phyloP scores from a whole-genome alignment of 2,797 vertebrate genomes.

The Urophycis tenuis region DNA sequence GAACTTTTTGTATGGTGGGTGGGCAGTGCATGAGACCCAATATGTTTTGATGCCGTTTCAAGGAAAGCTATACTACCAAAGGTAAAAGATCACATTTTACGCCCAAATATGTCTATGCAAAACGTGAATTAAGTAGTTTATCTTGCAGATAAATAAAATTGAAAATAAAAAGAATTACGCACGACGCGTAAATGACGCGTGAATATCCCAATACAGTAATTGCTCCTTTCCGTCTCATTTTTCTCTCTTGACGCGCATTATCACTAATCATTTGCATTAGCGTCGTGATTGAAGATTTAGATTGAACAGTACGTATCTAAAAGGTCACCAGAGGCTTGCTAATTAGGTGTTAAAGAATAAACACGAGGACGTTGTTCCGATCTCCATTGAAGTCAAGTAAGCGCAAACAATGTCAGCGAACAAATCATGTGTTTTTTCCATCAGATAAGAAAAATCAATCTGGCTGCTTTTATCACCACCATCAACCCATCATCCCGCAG shows the following conservation, averaged over 20 bases:
- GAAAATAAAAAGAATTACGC: not conserved
- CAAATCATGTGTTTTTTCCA: not conserved
- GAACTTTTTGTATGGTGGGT: conserved; percentile 50
- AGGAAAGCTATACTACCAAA: not conserved
- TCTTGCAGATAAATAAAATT: not conserved
- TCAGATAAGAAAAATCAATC: not conserved
- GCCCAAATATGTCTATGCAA: not conserved
- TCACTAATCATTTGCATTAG: not conserved
- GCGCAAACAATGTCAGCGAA: not conserved
- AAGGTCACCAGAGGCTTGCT: not conserved
- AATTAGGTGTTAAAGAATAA: not conserved
- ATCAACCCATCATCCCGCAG: not conserved
- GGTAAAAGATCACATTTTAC: not conserved
- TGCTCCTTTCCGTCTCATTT: not conserved
- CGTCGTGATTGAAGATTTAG: not conserved
- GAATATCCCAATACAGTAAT: not conserved
- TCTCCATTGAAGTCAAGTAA: not conserved
- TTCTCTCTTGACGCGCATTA: not conserved
- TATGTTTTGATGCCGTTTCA: conserved; percentile 21
- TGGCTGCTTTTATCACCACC: not conserved
- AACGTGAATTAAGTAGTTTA: not conserved
- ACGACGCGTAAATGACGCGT: not conserved
- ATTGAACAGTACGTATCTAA: not conserved
- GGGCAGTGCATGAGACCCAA: conserved; percentile 38
- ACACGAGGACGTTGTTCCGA: not conserved